Evolutionary conservation across 2,888 invertebrate genomes (phyloP).

Genomic region (Drosophila mettleri): DNA sequence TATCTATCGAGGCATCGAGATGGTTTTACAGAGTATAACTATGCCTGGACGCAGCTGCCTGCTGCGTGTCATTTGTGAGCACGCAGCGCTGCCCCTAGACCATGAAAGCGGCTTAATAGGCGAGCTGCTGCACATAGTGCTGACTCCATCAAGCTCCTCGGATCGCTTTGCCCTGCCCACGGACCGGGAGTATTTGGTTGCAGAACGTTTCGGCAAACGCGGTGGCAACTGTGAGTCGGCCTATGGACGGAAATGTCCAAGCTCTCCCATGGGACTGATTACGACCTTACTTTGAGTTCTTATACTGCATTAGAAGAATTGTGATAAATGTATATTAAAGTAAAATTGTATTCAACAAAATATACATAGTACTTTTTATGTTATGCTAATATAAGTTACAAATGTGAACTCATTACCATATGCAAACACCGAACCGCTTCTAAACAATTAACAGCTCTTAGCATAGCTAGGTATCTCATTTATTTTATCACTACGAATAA

Average conservation of each 20-base stretch:
- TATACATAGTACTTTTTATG: background rate
- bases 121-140: constrained; percentile 90
- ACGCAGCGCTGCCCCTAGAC: constrained; percentile 89
- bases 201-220: constrained; percentile 88
- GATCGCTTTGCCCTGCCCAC: constrained; percentile 87
- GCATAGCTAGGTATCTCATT: background rate
- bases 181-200: constrained; percentile 89
- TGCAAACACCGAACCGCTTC: background rate
- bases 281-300: constrained; percentile 58
- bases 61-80: constrained; percentile 91
- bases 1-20: constrained; percentile 81
- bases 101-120: constrained; percentile 90
- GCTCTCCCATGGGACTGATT: constrained; percentile 76
- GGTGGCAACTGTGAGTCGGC: constrained; percentile 71
- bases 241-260: constrained; percentile 69
- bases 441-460: background rate
- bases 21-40: constrained; percentile 86
- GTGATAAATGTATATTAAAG: constrained; percentile 30
- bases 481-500: background rate
- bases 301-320: background rate
- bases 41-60: constrained; percentile 89
- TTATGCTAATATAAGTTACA: background rate
- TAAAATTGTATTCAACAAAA: background rate
- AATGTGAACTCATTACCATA: background rate
- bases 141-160: constrained; percentile 90